A percentile compares a stretch with the other conserved stretches of the same genome.
Conservation (phyloP, 2,113 vertebrate species). For the Casuarius casuarius region DNA sequence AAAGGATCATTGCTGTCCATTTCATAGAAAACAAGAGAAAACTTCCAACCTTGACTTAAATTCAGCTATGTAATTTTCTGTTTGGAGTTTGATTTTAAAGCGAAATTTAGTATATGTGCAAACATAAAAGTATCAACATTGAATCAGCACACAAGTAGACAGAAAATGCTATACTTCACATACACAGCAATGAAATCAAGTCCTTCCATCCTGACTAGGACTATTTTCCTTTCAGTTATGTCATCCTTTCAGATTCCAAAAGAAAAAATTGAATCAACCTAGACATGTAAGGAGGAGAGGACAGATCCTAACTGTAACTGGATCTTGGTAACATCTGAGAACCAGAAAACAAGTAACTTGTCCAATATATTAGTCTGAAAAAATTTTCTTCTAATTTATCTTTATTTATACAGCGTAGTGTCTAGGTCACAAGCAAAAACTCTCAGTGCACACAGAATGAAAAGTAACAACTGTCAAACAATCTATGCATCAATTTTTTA, state of each 20-base stretch:
- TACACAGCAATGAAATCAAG: not conserved
- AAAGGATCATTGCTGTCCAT: not conserved
- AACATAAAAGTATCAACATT: not conserved
- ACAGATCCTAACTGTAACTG: not conserved
- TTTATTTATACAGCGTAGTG: not conserved
- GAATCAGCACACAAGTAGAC: not conserved
- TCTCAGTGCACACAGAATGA: not conserved
- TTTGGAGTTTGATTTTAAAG: not conserved
- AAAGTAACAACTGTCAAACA: not conserved
- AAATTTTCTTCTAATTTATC: not conserved
- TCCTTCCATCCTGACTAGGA: not conserved
- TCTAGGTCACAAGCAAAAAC: not conserved
- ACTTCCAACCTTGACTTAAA: not conserved
- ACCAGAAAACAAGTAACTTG: not conserved
- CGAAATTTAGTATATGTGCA: not conserved
- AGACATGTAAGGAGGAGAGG: not conserved
- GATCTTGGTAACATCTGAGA: not conserved
- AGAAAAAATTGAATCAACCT: not conserved
- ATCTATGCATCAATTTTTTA: not conserved
- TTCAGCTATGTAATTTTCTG: not conserved
- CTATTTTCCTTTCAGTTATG: not conserved
- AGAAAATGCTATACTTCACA: not conserved
- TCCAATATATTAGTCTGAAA: not conserved
- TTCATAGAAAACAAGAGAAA: not conserved
- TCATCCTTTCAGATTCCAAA: not conserved